Conservation (phyloP, 2,888 invertebrate genomes). For the Caradrina clavipalpis region DNA sequence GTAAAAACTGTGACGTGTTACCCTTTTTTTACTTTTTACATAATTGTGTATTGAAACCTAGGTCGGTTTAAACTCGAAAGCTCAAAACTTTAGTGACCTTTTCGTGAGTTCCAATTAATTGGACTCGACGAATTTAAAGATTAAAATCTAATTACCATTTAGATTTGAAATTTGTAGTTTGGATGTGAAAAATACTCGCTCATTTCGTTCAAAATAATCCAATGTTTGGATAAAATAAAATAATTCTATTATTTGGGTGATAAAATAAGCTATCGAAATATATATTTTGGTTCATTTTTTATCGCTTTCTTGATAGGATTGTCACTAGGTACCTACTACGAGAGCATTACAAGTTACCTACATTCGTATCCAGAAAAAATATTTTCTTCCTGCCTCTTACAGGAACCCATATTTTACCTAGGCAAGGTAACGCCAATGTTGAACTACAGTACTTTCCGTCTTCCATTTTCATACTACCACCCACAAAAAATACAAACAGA, state of each 20-base stretch:
- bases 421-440: too few relatives aligned
- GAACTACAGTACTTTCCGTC: neutral
- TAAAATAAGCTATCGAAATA: constrained; percentile 2
- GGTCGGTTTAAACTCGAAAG: constrained; percentile 8
- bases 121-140: constrained; percentile 33
- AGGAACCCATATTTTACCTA: too few relatives aligned
- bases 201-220: constrained; percentile 7
- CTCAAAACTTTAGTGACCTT: constrained; percentile 45
- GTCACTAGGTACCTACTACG: too few relatives aligned
- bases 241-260: neutral
- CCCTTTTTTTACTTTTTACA: constrained; percentile 12
- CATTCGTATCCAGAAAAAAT: too few relatives aligned
- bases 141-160: constrained; percentile 44
- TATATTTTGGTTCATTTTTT: neutral
- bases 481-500: constrained; percentile 2
- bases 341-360: too few relatives aligned
- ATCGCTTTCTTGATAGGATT: too few relatives aligned
- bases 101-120: constrained; percentile 47
- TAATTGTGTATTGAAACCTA: constrained; percentile 31
- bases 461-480: neutral
- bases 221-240: constrained; percentile 3
- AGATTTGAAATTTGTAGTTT: constrained; percentile 15
- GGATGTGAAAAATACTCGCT: neutral
- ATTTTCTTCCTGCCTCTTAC: too few relatives aligned
- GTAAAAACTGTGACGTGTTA: constrained; percentile 62